Conservation (phyloP, 2,797 vertebrate genomes). For the Clarias fuscus region DNA sequence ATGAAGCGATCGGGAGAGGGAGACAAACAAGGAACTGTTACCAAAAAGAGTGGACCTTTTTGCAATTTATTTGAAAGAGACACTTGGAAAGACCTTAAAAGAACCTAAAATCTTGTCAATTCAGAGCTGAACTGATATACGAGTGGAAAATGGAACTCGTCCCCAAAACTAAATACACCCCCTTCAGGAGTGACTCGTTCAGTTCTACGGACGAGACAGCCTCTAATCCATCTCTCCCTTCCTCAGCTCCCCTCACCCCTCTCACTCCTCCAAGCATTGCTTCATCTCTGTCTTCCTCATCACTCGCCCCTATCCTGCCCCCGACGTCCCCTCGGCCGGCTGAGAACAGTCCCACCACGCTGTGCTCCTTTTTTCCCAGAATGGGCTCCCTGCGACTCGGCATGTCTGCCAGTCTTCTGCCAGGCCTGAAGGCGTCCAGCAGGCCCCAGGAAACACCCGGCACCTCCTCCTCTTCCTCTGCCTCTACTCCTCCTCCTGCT, state of each 20-base stretch:
- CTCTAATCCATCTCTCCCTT: slow-evolving; percentile 73
- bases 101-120: slow-evolving; percentile 17
- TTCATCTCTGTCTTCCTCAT: slow-evolving; percentile 80
- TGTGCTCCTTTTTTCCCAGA: slow-evolving; percentile 95
- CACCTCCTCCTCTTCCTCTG: slow-evolving; percentile 63
- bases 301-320: slow-evolving; percentile 79
- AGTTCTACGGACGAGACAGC: slow-evolving; percentile 83
- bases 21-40: slow-evolving; percentile 35
- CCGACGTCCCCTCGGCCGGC: slow-evolving; percentile 69
- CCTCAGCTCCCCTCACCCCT: slow-evolving; percentile 69
- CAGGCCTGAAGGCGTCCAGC: slow-evolving; percentile 71
- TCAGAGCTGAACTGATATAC: slow-evolving; percentile 11
- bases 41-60: slow-evolving; percentile 40
- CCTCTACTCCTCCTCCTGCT: slow-evolving; percentile 73
- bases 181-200: slow-evolving; percentile 89
- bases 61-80: slow-evolving; percentile 43
- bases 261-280: slow-evolving; percentile 70
- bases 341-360: slow-evolving; percentile 91
- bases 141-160: slow-evolving; percentile 82
- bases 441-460: slow-evolving; percentile 56
- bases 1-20: slow-evolving; percentile 44
- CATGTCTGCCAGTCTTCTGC: slow-evolving; percentile 80
- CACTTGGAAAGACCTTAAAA: slow-evolving; percentile 39
- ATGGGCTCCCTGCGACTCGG: slow-evolving; percentile 90
- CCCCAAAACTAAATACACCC: slow-evolving; percentile 92